These are phyloP conservation scores for Calameuta filiformis DNA, from an alignment of 2,888 invertebrate genomes.

Conservation along the genomic window DNA sequence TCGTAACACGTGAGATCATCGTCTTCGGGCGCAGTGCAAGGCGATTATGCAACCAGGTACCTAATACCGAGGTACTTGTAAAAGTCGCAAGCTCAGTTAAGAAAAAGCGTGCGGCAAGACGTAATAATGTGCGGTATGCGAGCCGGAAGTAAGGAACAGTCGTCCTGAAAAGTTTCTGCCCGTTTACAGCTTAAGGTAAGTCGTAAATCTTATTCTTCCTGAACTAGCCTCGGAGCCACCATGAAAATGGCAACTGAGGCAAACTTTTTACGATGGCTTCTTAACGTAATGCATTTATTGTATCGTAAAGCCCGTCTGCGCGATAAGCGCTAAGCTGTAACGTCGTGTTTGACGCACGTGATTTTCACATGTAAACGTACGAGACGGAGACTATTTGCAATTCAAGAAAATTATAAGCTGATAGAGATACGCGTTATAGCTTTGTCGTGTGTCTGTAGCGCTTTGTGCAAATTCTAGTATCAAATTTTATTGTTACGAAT, in stretches of 20 bases:
- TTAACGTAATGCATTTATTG: conserved; percentile 56
- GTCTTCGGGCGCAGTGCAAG: background rate
- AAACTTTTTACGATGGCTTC: conserved; percentile 53
- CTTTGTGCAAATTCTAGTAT: too few species aligned
- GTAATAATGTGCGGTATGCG: conserved; percentile 22
- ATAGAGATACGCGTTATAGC: too few species aligned
- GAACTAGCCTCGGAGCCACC: conserved; percentile 9
- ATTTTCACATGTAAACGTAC: too few species aligned
- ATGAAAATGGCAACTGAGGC: conserved; percentile 43
- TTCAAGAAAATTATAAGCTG: too few species aligned
- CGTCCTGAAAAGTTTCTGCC: conserved; percentile 55
- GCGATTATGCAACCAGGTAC: background rate
- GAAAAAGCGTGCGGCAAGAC: conserved; percentile 26
- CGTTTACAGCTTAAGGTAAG: conserved; percentile 59
- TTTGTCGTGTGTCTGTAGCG: too few species aligned
- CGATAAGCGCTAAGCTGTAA: conserved; percentile 28
- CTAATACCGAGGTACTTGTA: background rate
- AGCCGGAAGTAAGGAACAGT: conserved; percentile 41
- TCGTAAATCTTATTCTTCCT: conserved; percentile 60
- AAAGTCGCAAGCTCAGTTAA: conserved; percentile 30
- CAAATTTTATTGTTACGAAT: too few species aligned
- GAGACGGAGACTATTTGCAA: too few species aligned
- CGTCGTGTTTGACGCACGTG: conserved; percentile 27
- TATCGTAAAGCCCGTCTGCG: conserved; percentile 43
- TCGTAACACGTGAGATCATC: too few species aligned